Percentiles rank a stretch among this genome's conserved stretches.
Evolutionary conservation across 2,888 invertebrate genomes (phyloP).

Genomic region (Pyralis farinalis): DNA sequence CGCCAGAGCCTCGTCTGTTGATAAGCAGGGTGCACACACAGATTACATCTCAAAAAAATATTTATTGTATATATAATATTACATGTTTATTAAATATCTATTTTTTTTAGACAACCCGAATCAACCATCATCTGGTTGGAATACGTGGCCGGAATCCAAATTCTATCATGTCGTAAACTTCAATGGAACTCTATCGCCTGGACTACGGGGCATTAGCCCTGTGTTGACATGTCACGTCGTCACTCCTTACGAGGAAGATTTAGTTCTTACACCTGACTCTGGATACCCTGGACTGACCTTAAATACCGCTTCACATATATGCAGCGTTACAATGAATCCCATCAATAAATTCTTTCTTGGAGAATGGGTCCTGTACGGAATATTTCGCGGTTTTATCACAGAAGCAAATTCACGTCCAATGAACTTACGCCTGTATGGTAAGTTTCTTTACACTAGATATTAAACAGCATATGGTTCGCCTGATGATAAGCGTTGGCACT

Average conservation of each 20-base stretch:
- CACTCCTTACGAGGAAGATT: constrained; percentile 32
- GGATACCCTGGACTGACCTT: constrained; percentile 19
- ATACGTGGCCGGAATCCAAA: constrained; percentile 2
- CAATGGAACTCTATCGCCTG: constrained; percentile 17
- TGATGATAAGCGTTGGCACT: no score
- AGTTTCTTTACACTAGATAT: no score
- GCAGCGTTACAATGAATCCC: constrained; percentile 35
- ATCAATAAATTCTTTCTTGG: constrained; percentile 29
- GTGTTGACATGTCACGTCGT: constrained; percentile 35
- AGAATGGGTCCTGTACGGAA: constrained; percentile 38
- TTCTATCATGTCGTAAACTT: background rate
- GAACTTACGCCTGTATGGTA: constrained; percentile 36
- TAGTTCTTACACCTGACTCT: constrained; percentile 25
- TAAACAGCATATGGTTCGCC: no score
- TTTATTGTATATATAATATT: no score
- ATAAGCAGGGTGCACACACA: no score
- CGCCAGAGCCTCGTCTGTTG: no score
- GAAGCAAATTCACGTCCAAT: constrained; percentile 22
- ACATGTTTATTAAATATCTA: no score
- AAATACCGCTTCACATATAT: constrained; percentile 14
- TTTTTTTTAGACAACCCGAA: no score
- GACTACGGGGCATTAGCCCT: constrained; percentile 20
- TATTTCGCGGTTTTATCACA: constrained; percentile 17
- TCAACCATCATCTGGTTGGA: no score
- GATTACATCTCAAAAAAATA: no score